Percentiles rank a stretch among this genome's conserved stretches.
Evolutionary conservation across 2,888 invertebrate genomes (phyloP).

Genomic region (Ellobium chinense): DNA sequence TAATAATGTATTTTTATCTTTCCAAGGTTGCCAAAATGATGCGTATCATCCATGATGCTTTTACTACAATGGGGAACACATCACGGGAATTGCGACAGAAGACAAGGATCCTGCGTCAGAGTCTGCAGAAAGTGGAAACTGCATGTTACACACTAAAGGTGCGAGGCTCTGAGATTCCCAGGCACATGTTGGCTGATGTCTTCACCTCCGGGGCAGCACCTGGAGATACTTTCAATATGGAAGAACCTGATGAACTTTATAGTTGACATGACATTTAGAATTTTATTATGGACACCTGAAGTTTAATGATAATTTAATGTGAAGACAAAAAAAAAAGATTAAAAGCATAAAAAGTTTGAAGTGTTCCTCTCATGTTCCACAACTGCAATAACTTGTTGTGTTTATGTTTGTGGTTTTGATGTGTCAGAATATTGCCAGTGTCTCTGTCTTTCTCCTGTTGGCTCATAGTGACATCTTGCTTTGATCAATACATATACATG

Average conservation of each 20-base stretch:
- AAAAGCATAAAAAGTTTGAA: not conserved
- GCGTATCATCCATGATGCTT: conserved; percentile 81
- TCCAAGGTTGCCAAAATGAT: conserved; percentile 84
- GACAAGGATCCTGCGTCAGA: conserved; percentile 85
- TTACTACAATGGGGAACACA: conserved; percentile 82
- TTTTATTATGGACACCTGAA: not conserved
- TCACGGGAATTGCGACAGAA: conserved; percentile 86
- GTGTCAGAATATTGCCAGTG: too few relatives aligned
- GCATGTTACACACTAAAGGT: conserved; percentile 90
- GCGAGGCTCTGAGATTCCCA: conserved; percentile 89
- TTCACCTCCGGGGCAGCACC: conserved; percentile 42
- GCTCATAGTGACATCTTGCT: too few relatives aligned
- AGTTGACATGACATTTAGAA: conserved; percentile 22
- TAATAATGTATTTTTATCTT: too few relatives aligned
- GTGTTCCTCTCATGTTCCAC: too few relatives aligned
- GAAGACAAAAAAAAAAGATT: not conserved
- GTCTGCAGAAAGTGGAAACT: conserved; percentile 89
- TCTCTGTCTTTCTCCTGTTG: too few relatives aligned
- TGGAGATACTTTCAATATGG: conserved; percentile 23
- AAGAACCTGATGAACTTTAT: conserved; percentile 25
- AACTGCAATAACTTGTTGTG: too few relatives aligned
- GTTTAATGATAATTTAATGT: not conserved
- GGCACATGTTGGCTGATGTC: conserved; percentile 84
- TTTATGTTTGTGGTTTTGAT: too few relatives aligned
- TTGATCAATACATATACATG: too few relatives aligned